Base-by-base conservation (phyloP, 2,888 invertebrate species). In the Byasa hedistus region DNA sequence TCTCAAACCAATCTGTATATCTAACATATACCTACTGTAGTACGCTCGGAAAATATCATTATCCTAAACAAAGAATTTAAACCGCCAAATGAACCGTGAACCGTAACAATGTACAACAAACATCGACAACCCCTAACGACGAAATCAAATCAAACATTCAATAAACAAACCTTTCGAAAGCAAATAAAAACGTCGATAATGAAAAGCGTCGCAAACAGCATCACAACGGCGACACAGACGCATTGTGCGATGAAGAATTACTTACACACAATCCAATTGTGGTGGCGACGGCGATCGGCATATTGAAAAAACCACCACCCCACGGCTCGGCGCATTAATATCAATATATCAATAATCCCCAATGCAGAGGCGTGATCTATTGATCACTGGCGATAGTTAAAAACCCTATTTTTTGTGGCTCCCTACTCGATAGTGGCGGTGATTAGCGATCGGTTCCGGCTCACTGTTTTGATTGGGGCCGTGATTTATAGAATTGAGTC, bases 321-420 rank as follows among this genome's bases (percentile, higher is more conserved):
- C 82, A 86, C 82, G 76, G 76, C 74, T 73, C 66, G 69, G 58
- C 56, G 77, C 83, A 88, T 89, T 86, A 87, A 88, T 89, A 88
- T 86, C 89, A 88, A 90, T 90, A 86, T 89, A 90, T 90, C 91
- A 91, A 91, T 91, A 89, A 82, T 83, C 78, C 79, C 83, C 85
- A 85, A 85, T 86, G 80, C 79, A 75, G 79, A 86, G 91, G 90
- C 91, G 91, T 87, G 91, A 91, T 88, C 84, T 81, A 84, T 83
- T 80, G 82, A 85, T 83, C 89, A 85, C 87, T 86, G 84, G 77
- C 83, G 79, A 87, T 87, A 86, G 83, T 82, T 82, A 84, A 80
- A 82, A 83, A 82, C 75, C 76, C 79, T 81, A 80, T 77, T 78
- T 80, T 83, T 81, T 81, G 69, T 79, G 77, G 77, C 76, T 87